Evolutionary conservation across 2,797 vertebrate species (phyloP), one percentile per base, ranked within the genome.

Genomic region (Otolemur crassicaudatus): DNA sequence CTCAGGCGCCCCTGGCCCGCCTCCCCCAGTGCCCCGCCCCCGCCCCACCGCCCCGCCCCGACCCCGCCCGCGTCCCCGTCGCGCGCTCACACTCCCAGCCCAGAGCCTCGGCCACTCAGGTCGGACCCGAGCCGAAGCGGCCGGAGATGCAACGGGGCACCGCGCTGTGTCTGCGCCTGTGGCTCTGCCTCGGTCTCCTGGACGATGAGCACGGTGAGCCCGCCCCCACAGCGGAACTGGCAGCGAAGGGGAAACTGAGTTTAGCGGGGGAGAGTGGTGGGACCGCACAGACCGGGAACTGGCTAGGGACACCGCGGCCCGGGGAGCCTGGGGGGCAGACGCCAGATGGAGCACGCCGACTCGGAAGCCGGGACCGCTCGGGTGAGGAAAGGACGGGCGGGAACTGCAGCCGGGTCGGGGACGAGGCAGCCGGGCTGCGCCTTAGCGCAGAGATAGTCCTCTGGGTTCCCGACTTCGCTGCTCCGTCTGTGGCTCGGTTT

Each of bases 171-270:
- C 94, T 95, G 82, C 88, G 80, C 83, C 91, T 96, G 83, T 95
- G 91, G 93, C 94, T 98, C 79, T 97, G 86, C 96, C 95, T 98
- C 20, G 95, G 90, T 89, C 69, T 98, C 69, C 79, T 98, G 1
- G 17, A 91, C 80, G 60, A 81, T 92, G 70, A 96, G 94, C 87
- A 3, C n/a, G 34, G 72, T 65, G 25, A 75, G 82, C 80, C 46
- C 58, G 31, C 76, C 11, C 20, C 17, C 31, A 20, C 53, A 1
- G 86, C 69, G 22, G 22, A 72, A 17, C 46, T 4, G 82, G 81
- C 29, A 5, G 13, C 31, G 5, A 2, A 3, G 19, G 20, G 25
- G 20, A 19, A 2, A 0, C 29, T 17, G 25, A 46, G 46, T 40
- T 12, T 2, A 43, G 40, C 34, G 40, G 12, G 88, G 58, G n/a